phyloP scores from a whole-genome alignment of 2,113 vertebrate species.

The Grantiella picta region DNA sequence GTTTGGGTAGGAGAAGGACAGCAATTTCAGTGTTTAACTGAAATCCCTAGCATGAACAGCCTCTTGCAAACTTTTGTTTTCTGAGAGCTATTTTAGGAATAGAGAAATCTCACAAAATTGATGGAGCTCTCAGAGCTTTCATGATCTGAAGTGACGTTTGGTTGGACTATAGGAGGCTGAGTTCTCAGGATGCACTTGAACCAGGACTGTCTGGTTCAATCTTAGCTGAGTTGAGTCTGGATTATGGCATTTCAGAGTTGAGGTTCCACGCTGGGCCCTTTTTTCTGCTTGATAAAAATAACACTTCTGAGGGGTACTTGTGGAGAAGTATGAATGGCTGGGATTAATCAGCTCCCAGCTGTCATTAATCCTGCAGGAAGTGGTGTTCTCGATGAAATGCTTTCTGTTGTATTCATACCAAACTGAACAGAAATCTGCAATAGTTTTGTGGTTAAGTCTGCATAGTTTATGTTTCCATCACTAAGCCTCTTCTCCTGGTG shows the following conservation, averaged over 20 bases:
- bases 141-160: not conserved
- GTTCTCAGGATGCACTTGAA: not conserved
- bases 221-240: not conserved
- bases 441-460: conserved; percentile 24
- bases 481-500: not conserved
- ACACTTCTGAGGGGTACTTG: not conserved
- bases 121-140: not conserved
- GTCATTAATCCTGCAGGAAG: conserved; percentile 63
- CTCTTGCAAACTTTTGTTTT: not conserved
- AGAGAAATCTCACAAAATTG: not conserved
- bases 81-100: not conserved
- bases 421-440: conserved; percentile 38
- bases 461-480: not conserved
- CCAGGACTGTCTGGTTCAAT: not conserved
- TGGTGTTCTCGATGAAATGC: conserved; percentile 3
- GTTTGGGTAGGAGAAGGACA: not conserved
- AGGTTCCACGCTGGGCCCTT: not conserved
- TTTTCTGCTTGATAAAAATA: conserved; percentile 28
- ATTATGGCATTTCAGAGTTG: not conserved
- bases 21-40: not conserved
- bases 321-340: conserved; percentile 3
- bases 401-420: conserved; percentile 41
- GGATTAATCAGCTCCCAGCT: conserved; percentile 54
- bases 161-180: not conserved
- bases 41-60: not conserved